phyloP scores from a whole-genome alignment of 2,888 invertebrate genomes.

The Priocnemis perturbator region DNA sequence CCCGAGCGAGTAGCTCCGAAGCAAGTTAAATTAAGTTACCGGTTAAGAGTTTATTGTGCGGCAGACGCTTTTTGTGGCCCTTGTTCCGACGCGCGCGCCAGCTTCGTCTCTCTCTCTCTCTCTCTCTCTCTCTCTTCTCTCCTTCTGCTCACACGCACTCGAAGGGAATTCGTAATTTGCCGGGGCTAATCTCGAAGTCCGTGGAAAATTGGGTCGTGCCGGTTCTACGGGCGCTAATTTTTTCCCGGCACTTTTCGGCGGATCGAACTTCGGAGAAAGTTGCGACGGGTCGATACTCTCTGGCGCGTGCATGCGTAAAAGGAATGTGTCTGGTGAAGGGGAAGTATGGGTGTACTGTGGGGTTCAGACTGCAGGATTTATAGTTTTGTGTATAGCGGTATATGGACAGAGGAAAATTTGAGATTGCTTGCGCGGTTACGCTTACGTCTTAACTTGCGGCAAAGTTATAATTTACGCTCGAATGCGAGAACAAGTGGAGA shows the following conservation, averaged over 20 bases:
- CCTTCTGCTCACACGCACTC: not conserved
- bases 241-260: too few relatives aligned
- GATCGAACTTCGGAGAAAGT: too few relatives aligned
- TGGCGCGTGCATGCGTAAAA: too few relatives aligned
- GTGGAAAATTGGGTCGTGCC: not conserved
- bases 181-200: not conserved
- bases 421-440: too few relatives aligned
- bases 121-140: not conserved
- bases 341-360: too few relatives aligned
- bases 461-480: constrained; percentile 1
- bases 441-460: not conserved
- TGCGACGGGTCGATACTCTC: too few relatives aligned
- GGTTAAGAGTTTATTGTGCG: constrained; percentile 8
- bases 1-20: constrained; percentile 1
- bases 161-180: constrained; percentile 4
- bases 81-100: too few relatives aligned
- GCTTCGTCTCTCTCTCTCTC: not conserved
- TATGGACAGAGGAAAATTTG: too few relatives aligned
- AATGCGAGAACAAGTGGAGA: not conserved
- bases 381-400: too few relatives aligned
- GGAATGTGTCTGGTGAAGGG: too few relatives aligned
- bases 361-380: too few relatives aligned
- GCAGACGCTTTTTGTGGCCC: not conserved
- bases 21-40: constrained; percentile 6
- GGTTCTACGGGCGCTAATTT: too few relatives aligned